Percentiles rank a stretch among this genome's conserved stretches.
Conservation (phyloP, 35 echinoderm and acorn worm genomes). For the Ophioderma brevispina region DNA sequence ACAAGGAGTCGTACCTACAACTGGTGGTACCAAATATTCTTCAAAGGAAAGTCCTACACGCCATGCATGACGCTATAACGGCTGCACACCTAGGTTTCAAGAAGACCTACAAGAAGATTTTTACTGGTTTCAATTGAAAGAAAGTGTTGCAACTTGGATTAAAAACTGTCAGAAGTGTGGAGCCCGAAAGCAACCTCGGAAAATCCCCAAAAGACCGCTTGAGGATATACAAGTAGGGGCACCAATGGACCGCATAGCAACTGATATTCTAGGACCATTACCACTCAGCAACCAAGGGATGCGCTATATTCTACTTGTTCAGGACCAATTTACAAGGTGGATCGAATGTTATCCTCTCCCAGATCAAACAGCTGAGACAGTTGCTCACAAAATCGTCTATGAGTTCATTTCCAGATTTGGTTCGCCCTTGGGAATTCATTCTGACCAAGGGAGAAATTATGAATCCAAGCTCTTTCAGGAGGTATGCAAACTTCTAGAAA, state of each 20-base stretch:
- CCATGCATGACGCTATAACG: slow-evolving; percentile 4
- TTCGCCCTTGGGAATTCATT: slow-evolving; percentile 29
- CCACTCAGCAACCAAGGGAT: slow-evolving; percentile 45
- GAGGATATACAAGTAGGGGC: slow-evolving; percentile 8
- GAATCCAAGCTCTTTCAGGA: slow-evolving; percentile 48
- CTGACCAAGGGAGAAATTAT: slow-evolving; percentile 60
- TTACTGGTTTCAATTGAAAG: too few relatives aligned
- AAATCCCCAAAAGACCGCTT: slow-evolving; percentile 18
- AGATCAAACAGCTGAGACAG: slow-evolving; percentile 50
- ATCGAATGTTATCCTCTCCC: slow-evolving; percentile 67
- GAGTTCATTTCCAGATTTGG: slow-evolving; percentile 65
- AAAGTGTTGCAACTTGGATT: too few relatives aligned
- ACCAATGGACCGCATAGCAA: slow-evolving; percentile 63
- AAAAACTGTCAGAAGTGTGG: too few relatives aligned
- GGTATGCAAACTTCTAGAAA: slow-evolving; percentile 35
- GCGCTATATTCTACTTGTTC: slow-evolving; percentile 39
- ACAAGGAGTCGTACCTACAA: neutral
- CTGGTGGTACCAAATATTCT: neutral
- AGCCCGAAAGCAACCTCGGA: slow-evolving; percentile 8
- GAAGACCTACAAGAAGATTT: too few relatives aligned
- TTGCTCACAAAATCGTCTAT: slow-evolving; percentile 50
- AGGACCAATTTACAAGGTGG: slow-evolving; percentile 65
- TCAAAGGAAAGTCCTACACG: neutral
- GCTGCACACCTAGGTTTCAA: too few relatives aligned
- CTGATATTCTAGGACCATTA: slow-evolving; percentile 68